Base-by-base conservation (phyloP, 2,888 invertebrate genomes). In the Epinotia nisella region DNA sequence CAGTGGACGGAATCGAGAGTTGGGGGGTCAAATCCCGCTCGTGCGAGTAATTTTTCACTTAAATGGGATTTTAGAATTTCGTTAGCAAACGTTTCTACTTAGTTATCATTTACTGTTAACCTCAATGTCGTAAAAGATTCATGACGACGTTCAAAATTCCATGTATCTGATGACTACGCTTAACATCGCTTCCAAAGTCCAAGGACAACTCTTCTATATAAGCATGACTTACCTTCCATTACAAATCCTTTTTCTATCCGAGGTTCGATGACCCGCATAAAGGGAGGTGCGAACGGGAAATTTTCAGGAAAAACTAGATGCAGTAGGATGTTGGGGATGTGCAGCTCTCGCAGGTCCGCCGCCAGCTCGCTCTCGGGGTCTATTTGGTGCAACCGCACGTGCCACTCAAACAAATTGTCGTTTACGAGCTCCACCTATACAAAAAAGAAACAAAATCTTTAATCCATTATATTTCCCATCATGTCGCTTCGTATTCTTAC, bases 401-500 rank as follows among this genome's bases (percentile, higher is more conserved):
- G 96, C 98, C 98, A 98, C 88, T 98, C 98, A 90, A 96, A 98
- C 53, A 98, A 93, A 90, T 97, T 97, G 88, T 98, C 97, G 84
- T 97, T 97, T 61, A 97, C 96, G 75, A 98, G 92, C 84, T 97
- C 97, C 80, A 97, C 95, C 95, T 95, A 84, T 0, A 53, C 71
- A 74, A 24, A 51, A 75, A 5, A n/a, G 21, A 49, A 17, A 39
- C n/a, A 41, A 4, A 19, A 10, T 15, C 1, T 60, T 4, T 60
- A 19, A 55, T 11, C 39, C 13, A 21, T 19, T 19, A 60, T 15
- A 15, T 49, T 49, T 41, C 13, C 13, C 2, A n/a, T 7, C 49
- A n/a, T n/a, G n/a, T 49, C 45, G 45, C 45, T 13, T 45, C 15
- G 15, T 45, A 45, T 11, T 13, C 10, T 13, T 41, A 13, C 13